Base-by-base conservation (phyloP, 2,888 invertebrate genomes). In the Timema cristinae region DNA sequence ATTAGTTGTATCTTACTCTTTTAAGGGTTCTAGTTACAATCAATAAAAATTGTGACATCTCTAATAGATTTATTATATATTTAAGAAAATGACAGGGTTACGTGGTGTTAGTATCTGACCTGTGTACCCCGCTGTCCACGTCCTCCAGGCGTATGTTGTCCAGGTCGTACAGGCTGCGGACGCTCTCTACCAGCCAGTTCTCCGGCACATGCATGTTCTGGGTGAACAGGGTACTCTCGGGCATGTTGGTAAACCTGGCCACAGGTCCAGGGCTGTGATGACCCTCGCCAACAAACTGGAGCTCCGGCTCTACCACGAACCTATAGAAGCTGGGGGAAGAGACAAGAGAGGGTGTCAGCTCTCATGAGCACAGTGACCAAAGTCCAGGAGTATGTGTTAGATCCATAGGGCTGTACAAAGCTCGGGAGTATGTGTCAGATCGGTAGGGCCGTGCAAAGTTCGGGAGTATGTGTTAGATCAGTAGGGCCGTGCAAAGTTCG, bases 61-160 rank as follows among this genome's bases (percentile, higher is more conserved):
- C 11, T 48, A 15, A 15, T 50, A 50, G 6, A 13, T 66, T 66
- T 16, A n/a, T 13, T 2, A 66, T 66, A n/a, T 16, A 32, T 1
- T 32, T 32, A 54, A 54, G n/a, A 54, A 54, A 54, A 54, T 54
- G 4, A 54, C 13, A 54, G 15, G 15, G 15, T 13, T 32, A 32
- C 1, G 32, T 32, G 6, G 4, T 5, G 15, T 66, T 66, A 48
- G 48, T 52, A n/a, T 32, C 73, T 74, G 80, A 91, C 91, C 91
- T 91, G 79, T 94, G 93, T 5, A 94, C 93, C 0, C 93, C 89
- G 50, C 92, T 92, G 61, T 94, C 93, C 10, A 98, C 96, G 81
- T 97, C 95, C 75, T 95, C 93, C 75, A 99, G 84, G 73, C 96
- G 90, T 74, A 99, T 98, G 80, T 99, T 99, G 81, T 99, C 99